Evolutionary conservation across 2,113 vertebrate genomes (phyloP).

Genomic region (Megalops atlanticus): DNA sequence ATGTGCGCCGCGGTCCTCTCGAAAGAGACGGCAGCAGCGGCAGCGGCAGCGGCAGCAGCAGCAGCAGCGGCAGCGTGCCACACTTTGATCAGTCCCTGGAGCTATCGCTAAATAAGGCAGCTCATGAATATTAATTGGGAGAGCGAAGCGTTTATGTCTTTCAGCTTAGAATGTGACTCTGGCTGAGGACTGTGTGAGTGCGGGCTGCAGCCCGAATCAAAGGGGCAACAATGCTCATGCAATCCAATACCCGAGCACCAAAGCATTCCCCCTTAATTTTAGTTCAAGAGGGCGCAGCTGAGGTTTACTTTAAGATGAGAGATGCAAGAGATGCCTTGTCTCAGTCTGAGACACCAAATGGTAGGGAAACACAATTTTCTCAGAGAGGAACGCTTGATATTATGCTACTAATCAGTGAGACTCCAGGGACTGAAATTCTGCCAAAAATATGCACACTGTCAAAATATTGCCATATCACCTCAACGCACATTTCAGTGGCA

Average conservation of each 20-base stretch:
- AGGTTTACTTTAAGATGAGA: background rate
- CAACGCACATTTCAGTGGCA: background rate
- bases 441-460: background rate
- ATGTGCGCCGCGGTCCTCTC: background rate
- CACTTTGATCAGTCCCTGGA: constrained; percentile 51
- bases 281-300: background rate
- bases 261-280: background rate
- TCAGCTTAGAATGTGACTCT: constrained; percentile 41
- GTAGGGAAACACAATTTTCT: background rate
- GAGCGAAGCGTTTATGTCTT: constrained; percentile 40
- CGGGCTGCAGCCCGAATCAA: constrained; percentile 42
- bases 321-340: background rate
- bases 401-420: background rate
- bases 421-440: background rate
- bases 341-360: background rate
- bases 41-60: background rate
- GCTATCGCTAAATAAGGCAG: constrained; percentile 59
- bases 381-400: background rate
- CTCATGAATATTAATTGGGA: constrained; percentile 69
- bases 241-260: background rate
- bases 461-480: background rate
- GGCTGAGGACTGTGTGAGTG: constrained; percentile 28
- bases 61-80: constrained; percentile 44
- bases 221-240: background rate
- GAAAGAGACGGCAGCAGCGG: too few species aligned